Evolutionary conservation across 1,140 invertebrate species (phyloP), one percentile per base, ranked within the genome.

Genomic region (Bombyx mori): DNA sequence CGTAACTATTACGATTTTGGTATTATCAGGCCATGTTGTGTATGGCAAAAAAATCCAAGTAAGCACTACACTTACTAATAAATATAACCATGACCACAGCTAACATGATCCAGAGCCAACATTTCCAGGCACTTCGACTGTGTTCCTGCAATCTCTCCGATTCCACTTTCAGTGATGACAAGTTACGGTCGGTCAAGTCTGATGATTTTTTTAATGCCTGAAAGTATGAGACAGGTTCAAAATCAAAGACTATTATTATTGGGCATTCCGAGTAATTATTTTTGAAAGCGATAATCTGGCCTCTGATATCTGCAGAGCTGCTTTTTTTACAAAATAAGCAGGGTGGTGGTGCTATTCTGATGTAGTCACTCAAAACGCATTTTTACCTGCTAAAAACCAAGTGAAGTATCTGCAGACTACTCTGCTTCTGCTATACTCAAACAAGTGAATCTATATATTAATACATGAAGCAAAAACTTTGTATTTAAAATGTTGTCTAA

Each of bases 31-130:
- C 0, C 26, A 35, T 0, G 4, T 35, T 35, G 1, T 35, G 26
- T 35, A 35, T 35, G 26, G 26, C 12, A 35, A 35, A 35, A 35
- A 35, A 35, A 35, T 35, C 2, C 0, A 1, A 3, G 2, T 18
- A 35, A 35, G 4, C 26, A 35, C 4, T 35, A 35, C 26, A 35
- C 93, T 92, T 88, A 96, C 94, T 94, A 58, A 98, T 93, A 88
- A 98, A 98, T 61, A 95, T 93, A 52, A 93, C 86, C 68, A 96
- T 90, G 35, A 98, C 96, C 61, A 96, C 88, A 12, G 92, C 90
- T 51, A 98, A 88, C 92, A 97, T 94, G 7, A 97, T 75, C 96
- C 96, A 97, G 58, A 98, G 91, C 95, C 96, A 98, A 86, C 96
- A 98, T 76, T 96, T 96, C 90, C 95, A 98, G 1, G 94, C 94